phyloP scores from a whole-genome alignment of 2,888 invertebrate species.

The Agrotis puta region DNA sequence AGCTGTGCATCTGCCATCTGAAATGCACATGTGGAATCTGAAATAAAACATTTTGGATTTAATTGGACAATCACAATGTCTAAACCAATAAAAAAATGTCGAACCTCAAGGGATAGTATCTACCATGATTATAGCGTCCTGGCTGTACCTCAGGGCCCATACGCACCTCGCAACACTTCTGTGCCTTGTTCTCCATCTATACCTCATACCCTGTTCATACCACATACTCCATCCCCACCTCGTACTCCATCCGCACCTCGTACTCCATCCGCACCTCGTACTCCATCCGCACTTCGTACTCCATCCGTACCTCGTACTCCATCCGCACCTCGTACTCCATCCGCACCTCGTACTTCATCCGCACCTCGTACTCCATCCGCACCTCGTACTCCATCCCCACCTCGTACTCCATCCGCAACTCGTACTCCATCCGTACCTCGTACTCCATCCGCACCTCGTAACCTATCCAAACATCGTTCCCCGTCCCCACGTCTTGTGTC shows the following conservation, averaged over 20 bases:
- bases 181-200: background rate
- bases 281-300: background rate
- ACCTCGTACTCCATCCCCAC: background rate
- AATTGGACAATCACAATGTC: constrained; percentile 19
- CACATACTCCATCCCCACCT: background rate
- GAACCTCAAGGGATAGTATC: background rate
- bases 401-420: background rate
- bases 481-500: background rate
- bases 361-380: background rate
- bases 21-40: background rate
- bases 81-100: constrained; percentile 9
- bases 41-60: background rate
- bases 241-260: background rate
- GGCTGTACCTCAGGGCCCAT: background rate
- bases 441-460: background rate
- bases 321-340: background rate
- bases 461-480: background rate
- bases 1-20: background rate
- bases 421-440: background rate
- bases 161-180: background rate
- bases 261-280: background rate
- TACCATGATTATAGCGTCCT: background rate
- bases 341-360: background rate
- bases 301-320: background rate
- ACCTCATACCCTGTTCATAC: background rate